Conservation (phyloP, 2,888 invertebrate genomes). For the Tipula helvola region DNA sequence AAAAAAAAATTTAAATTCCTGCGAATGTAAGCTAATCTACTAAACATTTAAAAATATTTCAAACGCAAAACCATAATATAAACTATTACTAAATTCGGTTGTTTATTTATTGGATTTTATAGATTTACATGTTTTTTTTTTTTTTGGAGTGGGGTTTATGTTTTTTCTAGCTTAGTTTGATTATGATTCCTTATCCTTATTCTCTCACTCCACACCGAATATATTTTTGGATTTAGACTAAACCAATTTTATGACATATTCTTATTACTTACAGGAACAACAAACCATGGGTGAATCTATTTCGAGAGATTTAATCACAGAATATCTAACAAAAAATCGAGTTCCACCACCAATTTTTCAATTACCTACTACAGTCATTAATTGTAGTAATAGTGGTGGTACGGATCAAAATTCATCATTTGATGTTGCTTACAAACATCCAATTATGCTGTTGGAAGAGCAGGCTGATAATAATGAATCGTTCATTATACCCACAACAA, state of each 20-base stretch:
- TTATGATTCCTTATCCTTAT: background rate
- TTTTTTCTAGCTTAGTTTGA: background rate
- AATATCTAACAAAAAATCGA: conserved; percentile 17
- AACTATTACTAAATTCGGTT: background rate
- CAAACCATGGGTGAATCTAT: background rate
- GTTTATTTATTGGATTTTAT: background rate
- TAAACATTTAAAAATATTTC: background rate
- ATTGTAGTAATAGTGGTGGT: background rate
- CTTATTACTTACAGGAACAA: background rate
- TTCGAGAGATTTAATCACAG: conserved; percentile 19
- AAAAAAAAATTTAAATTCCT: background rate
- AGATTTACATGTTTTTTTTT: background rate
- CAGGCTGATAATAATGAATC: background rate
- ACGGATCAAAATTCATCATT: conserved; percentile 17
- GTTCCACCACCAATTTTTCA: conserved; percentile 19
- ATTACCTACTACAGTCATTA: conserved; percentile 15
- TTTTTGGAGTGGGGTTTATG: background rate
- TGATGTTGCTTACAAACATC: conserved; percentile 30
- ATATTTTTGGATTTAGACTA: background rate
- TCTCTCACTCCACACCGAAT: background rate
- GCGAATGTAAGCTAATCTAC: conserved; percentile 11
- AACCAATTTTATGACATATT: background rate
- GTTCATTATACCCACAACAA: background rate
- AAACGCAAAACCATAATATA: background rate
- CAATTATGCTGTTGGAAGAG: conserved; percentile 30